Evolutionary conservation across 2,888 invertebrate genomes (phyloP), one percentile per base, ranked within the genome.

Genomic region (Subacronicta megacephala): DNA sequence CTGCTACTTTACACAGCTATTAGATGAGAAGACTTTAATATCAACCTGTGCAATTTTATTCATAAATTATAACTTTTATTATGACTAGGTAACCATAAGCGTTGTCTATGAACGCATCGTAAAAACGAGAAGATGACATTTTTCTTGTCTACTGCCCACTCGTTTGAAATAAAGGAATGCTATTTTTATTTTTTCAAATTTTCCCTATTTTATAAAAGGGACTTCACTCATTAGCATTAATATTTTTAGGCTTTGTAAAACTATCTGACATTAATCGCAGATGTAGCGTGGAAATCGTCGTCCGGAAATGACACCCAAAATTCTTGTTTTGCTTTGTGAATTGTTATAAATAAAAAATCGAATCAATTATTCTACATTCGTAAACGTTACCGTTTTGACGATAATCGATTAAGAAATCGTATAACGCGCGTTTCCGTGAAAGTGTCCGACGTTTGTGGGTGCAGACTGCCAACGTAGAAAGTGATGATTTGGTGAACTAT

Each of bases 361-460:
- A 87, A 85, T 83, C 86, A 84, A 88, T 90, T 89, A 89, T 85
- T 88, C 87, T 80, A 89, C 87, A 87, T 89, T 85, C 83, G 77
- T 78, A 80, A 78, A 84, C 83, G 89, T 90, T 90, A 91, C 91
- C 88, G 92, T 86, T 92, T 88, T 81, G 83, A 74, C 80, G 76
- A 72, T 88, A 90, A 91, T 90, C 87, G 89, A 88, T 90, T 90
- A 86, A 87, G 72, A 84, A 87, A 89, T 88, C 82, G 84, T 79
- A 89, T 87, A 86, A 85, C 87, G 85, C 85, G 84, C 84, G 82
- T 86, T 88, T 88, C 85, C 87, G 92, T 87, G 93, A 92, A 92
- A 92, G 92, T 91, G 82, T 81, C 78, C 77, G 82, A 68, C 70
- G 65, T 76, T 80, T 81, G 72, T 81, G 80, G 83, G 83, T 85